A percentile compares a stretch with the other conserved stretches of the same genome.
These are phyloP conservation scores for Ichneumoninae sp. DNA, from an alignment of 2,888 invertebrate genomes.

Conservation along the genomic window DNA sequence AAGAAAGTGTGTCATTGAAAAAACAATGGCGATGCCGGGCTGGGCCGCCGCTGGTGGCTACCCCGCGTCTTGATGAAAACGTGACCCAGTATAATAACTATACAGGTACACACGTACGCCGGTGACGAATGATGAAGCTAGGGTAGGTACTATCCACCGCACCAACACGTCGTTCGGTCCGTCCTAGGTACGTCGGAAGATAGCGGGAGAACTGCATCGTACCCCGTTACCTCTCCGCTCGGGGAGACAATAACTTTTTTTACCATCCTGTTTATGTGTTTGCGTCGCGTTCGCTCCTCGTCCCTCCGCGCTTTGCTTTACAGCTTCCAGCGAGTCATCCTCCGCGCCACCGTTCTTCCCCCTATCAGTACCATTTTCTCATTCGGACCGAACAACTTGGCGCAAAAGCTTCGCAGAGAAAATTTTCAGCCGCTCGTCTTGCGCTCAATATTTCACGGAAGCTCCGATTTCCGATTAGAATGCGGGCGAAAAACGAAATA, in stretches of 20 bases:
- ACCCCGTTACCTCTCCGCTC: conserved; percentile 45
- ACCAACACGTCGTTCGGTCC: conserved; percentile 54
- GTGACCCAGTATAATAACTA: conserved; percentile 75
- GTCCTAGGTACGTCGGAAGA: conserved; percentile 20
- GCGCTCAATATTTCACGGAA: background rate
- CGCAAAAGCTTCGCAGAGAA: background rate
- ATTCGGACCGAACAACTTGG: background rate
- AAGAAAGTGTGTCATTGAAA: conserved; percentile 73
- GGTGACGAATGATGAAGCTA: conserved; percentile 29
- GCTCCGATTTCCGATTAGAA: background rate
- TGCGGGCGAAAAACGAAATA: background rate
- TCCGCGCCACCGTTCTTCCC: conserved; percentile 25
- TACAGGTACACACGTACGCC: conserved; percentile 40
- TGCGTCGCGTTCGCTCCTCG: conserved; percentile 50
- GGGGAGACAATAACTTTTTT: conserved; percentile 71
- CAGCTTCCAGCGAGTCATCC: conserved; percentile 50
- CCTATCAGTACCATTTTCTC: conserved; percentile 13
- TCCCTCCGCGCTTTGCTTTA: conserved; percentile 30
- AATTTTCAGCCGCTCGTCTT: background rate
- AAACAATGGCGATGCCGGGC: conserved; percentile 71
- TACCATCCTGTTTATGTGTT: conserved; percentile 67
- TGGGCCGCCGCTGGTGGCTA: conserved; percentile 41
- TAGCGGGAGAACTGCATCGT: conserved; percentile 54
- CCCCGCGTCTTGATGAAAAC: conserved; percentile 74
- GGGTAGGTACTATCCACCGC: conserved; percentile 27